These are phyloP conservation scores for Laupala kohalensis DNA, from an alignment of 1,140 invertebrate species.

Conservation along the genomic window DNA sequence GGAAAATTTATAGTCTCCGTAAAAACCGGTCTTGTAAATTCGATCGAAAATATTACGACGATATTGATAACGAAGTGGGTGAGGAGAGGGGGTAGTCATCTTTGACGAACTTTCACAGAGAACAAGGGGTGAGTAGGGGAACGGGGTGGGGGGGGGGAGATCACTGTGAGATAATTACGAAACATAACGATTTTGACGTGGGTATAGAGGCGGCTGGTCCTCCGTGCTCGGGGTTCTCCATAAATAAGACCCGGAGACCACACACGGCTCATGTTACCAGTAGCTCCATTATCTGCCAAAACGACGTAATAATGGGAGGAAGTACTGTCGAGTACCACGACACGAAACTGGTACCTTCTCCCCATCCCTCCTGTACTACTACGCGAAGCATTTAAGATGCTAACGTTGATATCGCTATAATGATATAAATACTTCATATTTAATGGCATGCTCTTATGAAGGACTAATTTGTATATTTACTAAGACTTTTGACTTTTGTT, in stretches of 20 bases:
- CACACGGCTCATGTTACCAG: neutral
- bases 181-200: neutral
- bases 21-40: neutral
- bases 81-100: neutral
- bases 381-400: neutral
- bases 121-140: neutral
- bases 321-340: neutral
- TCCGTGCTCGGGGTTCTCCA: neutral
- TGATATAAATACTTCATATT: neutral
- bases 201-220: neutral
- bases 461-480: neutral
- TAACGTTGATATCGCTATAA: neutral
- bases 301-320: neutral
- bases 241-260: neutral
- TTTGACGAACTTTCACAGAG: neutral
- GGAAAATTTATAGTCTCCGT: neutral
- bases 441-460: neutral
- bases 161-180: neutral
- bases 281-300: neutral
- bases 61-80: neutral
- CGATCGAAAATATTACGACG: neutral
- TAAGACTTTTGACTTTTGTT: neutral
- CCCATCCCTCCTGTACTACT: too few relatives aligned
- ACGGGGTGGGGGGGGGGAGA: neutral
- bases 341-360: neutral